Percentiles rank a stretch among this genome's conserved stretches.
Evolutionary conservation across 2,797 vertebrate species (phyloP).

Genomic region (Lepilemur septentrionalis): DNA sequence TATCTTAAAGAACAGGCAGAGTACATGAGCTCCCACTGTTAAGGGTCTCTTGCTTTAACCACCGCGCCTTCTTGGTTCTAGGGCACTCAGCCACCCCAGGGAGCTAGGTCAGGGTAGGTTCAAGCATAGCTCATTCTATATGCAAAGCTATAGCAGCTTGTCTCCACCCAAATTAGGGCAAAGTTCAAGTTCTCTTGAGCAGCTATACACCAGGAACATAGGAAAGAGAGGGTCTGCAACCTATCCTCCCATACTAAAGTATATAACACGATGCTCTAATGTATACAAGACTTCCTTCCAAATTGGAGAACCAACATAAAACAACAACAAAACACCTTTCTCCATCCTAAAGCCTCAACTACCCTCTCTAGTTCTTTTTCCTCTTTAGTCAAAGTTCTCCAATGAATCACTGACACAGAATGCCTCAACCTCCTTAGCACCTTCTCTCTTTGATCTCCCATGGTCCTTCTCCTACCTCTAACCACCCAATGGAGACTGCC

Average conservation of each 20-base stretch:
- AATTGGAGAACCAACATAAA: background rate
- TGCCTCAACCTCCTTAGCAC: background rate
- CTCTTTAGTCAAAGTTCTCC: background rate
- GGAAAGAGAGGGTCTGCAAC: background rate
- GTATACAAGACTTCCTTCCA: background rate
- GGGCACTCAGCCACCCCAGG: background rate
- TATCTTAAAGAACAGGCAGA: background rate
- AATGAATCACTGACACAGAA: background rate
- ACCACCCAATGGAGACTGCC: background rate
- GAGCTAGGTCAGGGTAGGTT: background rate
- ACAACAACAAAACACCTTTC: background rate
- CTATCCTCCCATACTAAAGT: background rate
- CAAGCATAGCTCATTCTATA: background rate
- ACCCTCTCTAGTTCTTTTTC: background rate
- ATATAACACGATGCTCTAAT: background rate
- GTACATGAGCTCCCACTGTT: background rate
- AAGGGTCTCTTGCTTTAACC: background rate
- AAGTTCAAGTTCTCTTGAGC: background rate
- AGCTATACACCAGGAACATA: background rate
- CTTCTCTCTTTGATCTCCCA: background rate
- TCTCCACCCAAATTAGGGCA: background rate
- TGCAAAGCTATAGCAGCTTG: background rate
- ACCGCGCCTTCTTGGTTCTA: background rate
- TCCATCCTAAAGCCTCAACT: background rate
- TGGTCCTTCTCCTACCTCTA: background rate